These are phyloP conservation scores for Xylota sylvarum DNA, from an alignment of 2,888 invertebrate genomes.

Conservation along the genomic window DNA sequence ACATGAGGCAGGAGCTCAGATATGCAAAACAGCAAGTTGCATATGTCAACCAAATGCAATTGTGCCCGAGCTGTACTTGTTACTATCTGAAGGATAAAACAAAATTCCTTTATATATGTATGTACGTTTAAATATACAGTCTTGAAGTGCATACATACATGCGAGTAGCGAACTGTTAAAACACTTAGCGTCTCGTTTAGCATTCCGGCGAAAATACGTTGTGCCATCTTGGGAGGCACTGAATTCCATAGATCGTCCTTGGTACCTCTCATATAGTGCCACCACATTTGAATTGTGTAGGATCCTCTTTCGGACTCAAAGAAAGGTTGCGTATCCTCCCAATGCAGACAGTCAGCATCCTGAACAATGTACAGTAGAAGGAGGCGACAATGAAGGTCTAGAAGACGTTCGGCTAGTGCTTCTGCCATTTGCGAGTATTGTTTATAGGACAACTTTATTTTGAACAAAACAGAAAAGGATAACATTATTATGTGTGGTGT, in stretches of 20 bases:
- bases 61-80: slow-evolving; percentile 87
- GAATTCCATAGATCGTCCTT: slow-evolving; percentile 93
- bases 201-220: slow-evolving; percentile 93
- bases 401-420: slow-evolving; percentile 92
- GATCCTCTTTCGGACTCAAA: slow-evolving; percentile 91
- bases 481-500: neutral
- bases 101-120: slow-evolving; percentile 3
- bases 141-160: slow-evolving; percentile 86
- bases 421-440: slow-evolving; percentile 93
- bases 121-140: slow-evolving; percentile 7
- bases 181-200: slow-evolving; percentile 94
- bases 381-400: slow-evolving; percentile 92
- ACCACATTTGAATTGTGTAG: slow-evolving; percentile 94
- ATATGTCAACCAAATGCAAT: slow-evolving; percentile 89
- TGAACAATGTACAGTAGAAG: slow-evolving; percentile 92
- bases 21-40: slow-evolving; percentile 91
- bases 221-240: slow-evolving; percentile 95
- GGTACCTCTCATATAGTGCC: slow-evolving; percentile 93
- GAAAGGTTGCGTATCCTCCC: slow-evolving; percentile 89
- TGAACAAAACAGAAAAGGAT: neutral
- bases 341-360: slow-evolving; percentile 92
- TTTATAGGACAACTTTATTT: slow-evolving; percentile 87
- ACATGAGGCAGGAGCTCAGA: slow-evolving; percentile 90
- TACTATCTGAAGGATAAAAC: slow-evolving; percentile 86
- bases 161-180: slow-evolving; percentile 91